Evolutionary conservation across 53 echinoderm and acorn worm species (phyloP).

Genomic region (Echinarachnius parma): DNA sequence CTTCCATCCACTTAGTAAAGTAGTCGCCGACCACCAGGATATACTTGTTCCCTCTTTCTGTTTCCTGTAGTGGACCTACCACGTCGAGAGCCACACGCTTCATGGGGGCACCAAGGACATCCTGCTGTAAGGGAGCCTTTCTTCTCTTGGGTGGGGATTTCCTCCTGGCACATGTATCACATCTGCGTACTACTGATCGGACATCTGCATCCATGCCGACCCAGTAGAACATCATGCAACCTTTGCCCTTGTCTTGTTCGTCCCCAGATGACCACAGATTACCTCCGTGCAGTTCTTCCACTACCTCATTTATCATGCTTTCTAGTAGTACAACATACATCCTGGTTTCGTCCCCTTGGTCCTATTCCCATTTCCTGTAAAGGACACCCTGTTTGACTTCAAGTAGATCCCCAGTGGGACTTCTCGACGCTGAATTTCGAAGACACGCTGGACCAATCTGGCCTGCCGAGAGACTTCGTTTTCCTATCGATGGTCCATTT

Average conservation of each 20-base stretch:
- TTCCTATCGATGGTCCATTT: no score
- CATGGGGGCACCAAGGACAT: neutral
- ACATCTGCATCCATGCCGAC: slow-evolving; percentile 27
- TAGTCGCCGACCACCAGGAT: slow-evolving; percentile 45
- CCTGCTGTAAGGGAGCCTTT: slow-evolving; percentile 33
- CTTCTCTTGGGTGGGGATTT: slow-evolving; percentile 2
- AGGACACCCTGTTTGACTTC: neutral
- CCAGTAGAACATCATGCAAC: slow-evolving; percentile 27
- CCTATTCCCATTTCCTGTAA: neutral
- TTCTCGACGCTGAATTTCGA: neutral
- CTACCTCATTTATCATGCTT: neutral
- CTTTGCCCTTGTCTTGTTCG: no score
- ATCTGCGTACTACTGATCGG: slow-evolving; percentile 1
- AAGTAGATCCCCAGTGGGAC: neutral
- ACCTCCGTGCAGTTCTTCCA: neutral
- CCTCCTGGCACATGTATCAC: slow-evolving; percentile 17
- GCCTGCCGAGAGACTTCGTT: no score
- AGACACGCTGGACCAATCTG: neutral
- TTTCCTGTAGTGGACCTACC: slow-evolving; percentile 3
- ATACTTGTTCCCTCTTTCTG: slow-evolving; percentile 25
- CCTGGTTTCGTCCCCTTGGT: neutral
- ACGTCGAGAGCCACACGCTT: slow-evolving; percentile 32
- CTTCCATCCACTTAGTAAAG: slow-evolving; percentile 40
- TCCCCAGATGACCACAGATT: no score
- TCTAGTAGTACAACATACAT: neutral